Evolutionary conservation across 92 coral and sea anemone genomes (phyloP), one percentile per base, ranked within the genome.

Genomic region (Porites lobata): DNA sequence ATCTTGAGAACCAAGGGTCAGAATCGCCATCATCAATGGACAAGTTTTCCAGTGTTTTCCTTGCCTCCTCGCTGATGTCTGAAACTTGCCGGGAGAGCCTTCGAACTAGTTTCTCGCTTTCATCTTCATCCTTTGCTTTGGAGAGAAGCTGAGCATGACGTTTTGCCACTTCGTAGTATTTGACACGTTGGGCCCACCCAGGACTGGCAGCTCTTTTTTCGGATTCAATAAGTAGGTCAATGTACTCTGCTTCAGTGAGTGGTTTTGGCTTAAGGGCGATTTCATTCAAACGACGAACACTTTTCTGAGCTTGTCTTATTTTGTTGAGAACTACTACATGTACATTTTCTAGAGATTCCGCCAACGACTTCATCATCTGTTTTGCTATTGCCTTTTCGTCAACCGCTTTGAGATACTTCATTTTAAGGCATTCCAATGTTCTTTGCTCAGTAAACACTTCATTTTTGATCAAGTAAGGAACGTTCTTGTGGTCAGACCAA

Each of bases 191-290:
- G 4, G 18, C 14, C 73, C 77, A 90, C 2, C 93, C 93, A 21
- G 72, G 43, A 19, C 80, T 85, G 12, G 80, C 90, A 14, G 75
- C 80, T 17, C 1, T 65, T 69, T 90, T 65, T 21, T 86, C 93
- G 6, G 90, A 73, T 29, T 86, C 72, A 15, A 90, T 90, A 70
- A 85, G 66, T 12, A 90, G 13, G 11, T 90, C 90, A 65, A 90
- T 68, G 75, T 90, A 80, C 26, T 90, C 68, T 0, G 81, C 75
- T 22, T 75, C 78, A 9, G 93, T 69, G 9, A 90, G 72, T 15
- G 90, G 93, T 38, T 80, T 86, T 5, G 90, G 90, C 38, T 77
- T 90, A 47, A 90, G 85, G 22, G 93, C 90, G 56, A 90, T 90
- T 52, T 85, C 86, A 50, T 85, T 82, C 7, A 90, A 66, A 20